phyloP scores from a whole-genome alignment of 2,888 invertebrate species.

The Linhomoeus sp. region DNA sequence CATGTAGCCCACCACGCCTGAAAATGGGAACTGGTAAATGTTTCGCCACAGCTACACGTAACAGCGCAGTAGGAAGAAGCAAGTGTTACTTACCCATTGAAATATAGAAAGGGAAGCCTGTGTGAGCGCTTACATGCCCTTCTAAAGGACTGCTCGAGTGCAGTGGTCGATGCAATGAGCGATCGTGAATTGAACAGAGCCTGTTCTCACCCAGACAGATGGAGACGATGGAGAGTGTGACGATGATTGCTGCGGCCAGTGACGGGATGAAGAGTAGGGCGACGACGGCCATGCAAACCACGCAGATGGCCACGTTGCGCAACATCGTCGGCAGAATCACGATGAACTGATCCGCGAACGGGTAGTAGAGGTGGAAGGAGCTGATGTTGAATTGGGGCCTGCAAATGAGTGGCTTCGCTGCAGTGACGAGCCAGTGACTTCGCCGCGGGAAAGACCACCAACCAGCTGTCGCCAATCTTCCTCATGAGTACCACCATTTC shows the following conservation, averaged over 20 bases:
- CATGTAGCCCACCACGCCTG: too few species aligned
- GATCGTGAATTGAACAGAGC: too few species aligned
- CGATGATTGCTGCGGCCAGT: conserved; percentile 68
- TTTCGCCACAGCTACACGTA: too few species aligned
- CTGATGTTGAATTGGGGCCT: conserved; percentile 8
- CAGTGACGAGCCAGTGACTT: too few species aligned
- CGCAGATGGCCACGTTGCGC: conserved; percentile 67
- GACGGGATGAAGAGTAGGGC: conserved; percentile 83
- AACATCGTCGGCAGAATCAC: conserved; percentile 23
- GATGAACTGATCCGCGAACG: conserved; percentile 26
- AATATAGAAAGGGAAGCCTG: too few species aligned
- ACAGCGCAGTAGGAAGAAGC: too few species aligned
- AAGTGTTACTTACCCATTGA: too few species aligned
- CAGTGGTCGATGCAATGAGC: too few species aligned
- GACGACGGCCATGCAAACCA: conserved; percentile 74
- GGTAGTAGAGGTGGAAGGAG: conserved; percentile 19
- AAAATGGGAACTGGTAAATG: too few species aligned
- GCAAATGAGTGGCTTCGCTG: too few species aligned
- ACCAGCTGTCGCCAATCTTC: conserved; percentile 10
- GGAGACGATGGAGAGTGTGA: conserved; percentile 65
- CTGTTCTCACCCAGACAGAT: conserved; percentile 22
- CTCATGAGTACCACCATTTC: conserved; percentile 17
- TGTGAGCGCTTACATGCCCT: too few species aligned
- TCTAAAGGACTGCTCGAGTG: too few species aligned
- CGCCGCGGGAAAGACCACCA: not conserved